Evolutionary conservation across 2,797 vertebrate species (phyloP).

Genomic region (Alca torda): DNA sequence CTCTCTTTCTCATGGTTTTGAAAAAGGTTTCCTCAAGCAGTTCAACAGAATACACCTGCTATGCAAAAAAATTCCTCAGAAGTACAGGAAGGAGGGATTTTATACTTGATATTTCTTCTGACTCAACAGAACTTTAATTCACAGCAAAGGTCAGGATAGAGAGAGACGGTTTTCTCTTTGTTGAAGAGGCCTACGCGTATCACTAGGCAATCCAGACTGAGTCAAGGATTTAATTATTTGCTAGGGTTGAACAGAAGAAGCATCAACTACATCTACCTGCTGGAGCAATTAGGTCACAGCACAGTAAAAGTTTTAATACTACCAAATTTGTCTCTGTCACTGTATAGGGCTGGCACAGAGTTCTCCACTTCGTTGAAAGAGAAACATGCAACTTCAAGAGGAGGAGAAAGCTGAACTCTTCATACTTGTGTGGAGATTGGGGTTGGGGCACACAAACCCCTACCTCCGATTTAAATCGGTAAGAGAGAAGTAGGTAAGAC

Average conservation of each 20-base stretch:
- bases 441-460: background rate
- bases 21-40: background rate
- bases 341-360: background rate
- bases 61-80: background rate
- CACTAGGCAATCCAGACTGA: accelerated
- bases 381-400: background rate
- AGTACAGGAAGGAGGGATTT: background rate
- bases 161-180: background rate
- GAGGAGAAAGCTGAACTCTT: background rate
- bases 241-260: background rate
- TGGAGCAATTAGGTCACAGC: background rate
- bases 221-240: background rate
- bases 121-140: background rate
- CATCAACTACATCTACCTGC: background rate
- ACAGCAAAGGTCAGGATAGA: background rate
- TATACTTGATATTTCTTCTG: background rate
- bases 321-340: background rate
- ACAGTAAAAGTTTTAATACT: background rate
- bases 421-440: background rate
- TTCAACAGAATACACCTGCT: background rate
- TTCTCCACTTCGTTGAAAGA: background rate
- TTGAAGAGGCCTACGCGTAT: background rate
- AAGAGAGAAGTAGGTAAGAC: background rate
- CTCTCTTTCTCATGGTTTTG: background rate
- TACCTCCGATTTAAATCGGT: background rate